phyloP scores from a whole-genome alignment of 1,140 invertebrate genomes.

The Tetramorium simillimum region DNA sequence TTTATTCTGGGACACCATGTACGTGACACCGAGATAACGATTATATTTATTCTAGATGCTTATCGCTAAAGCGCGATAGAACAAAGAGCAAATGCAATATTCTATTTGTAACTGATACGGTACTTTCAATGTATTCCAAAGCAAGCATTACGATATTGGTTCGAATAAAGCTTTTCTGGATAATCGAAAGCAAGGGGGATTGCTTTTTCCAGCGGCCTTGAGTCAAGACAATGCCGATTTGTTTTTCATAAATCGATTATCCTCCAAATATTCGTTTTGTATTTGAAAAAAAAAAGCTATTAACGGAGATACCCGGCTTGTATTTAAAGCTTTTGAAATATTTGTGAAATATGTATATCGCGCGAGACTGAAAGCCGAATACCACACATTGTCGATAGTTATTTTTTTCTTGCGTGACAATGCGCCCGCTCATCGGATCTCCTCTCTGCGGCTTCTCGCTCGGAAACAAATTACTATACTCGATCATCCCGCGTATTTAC shows the following conservation, averaged over 20 bases:
- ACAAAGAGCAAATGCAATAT: too few relatives aligned
- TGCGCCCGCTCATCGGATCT: background rate
- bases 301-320: background rate
- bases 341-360: background rate
- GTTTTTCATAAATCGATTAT: background rate
- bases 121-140: too few relatives aligned
- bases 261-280: background rate
- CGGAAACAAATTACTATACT: background rate
- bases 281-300: background rate
- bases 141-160: too few relatives aligned
- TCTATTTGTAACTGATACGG: too few relatives aligned
- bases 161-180: too few relatives aligned
- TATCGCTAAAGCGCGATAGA: too few relatives aligned
- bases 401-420: background rate
- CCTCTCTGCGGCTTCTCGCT: background rate
- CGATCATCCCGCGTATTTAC: background rate
- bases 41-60: too few relatives aligned
- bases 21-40: too few relatives aligned
- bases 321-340: background rate
- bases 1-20: too few relatives aligned
- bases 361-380: background rate
- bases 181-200: background rate
- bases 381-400: background rate
- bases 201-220: background rate
- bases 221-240: background rate